Conservation (phyloP, 2,888 invertebrate genomes). For the Volucella bombylans region DNA sequence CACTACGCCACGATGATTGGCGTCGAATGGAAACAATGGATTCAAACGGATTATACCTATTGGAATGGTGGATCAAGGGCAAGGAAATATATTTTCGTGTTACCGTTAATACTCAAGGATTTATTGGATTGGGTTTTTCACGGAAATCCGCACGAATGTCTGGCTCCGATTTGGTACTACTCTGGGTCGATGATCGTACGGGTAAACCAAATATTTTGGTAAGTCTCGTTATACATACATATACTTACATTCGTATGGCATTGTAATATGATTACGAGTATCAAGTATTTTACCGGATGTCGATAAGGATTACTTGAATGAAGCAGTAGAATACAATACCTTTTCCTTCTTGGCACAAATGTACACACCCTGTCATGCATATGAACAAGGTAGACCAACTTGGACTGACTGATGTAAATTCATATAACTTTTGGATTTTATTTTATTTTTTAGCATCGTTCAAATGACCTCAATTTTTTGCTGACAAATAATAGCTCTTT, state of each 20-base stretch:
- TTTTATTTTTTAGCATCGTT: no score
- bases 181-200: conserved; percentile 90
- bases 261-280: no score
- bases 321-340: no score
- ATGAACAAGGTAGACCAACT: no score
- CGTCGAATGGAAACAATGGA: conserved; percentile 81
- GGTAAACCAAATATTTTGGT: conserved; percentile 89
- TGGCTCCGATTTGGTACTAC: conserved; percentile 92
- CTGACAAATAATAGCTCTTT: no score
- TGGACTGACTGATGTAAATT: no score
- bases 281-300: no score
- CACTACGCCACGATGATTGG: conserved; percentile 80
- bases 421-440: no score
- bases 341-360: no score
- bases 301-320: no score
- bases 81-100: conserved; percentile 91
- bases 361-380: no score
- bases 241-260: background rate
- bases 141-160: conserved; percentile 89
- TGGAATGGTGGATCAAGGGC: conserved; percentile 88
- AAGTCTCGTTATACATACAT: conserved; percentile 83
- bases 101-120: conserved; percentile 91
- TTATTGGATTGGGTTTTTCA: conserved; percentile 93
- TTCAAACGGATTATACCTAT: conserved; percentile 80
- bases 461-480: no score